Evolutionary conservation across 2,888 invertebrate genomes (phyloP).

Genomic region (Rhimphoctona megacephalus): DNA sequence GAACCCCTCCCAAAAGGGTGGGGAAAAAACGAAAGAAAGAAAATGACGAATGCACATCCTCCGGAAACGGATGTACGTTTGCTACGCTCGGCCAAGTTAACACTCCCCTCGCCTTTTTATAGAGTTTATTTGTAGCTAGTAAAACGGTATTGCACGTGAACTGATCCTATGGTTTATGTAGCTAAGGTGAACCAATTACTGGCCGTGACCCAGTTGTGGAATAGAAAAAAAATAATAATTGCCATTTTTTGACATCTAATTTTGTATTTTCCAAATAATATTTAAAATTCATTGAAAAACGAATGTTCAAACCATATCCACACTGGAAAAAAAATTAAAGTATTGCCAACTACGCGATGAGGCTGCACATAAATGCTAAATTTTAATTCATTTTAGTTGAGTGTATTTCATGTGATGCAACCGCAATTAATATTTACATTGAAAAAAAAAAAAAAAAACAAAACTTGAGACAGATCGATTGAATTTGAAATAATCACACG

Average conservation of each 20-base stretch:
- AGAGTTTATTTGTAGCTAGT: conserved; percentile 2
- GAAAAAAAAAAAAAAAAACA: no score
- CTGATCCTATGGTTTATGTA: conserved; percentile 3
- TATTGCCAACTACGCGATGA: no score
- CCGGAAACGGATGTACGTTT: conserved; percentile 81
- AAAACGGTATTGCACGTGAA: conserved; percentile 47
- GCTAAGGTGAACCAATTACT: conserved; percentile 24
- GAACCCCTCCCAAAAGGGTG: not conserved
- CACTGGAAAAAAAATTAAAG: no score
- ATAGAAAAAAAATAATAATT: not conserved
- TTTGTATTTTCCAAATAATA: not conserved
- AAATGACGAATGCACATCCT: conserved; percentile 80
- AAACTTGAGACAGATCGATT: no score
- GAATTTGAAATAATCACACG: no score
- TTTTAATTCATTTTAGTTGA: no score
- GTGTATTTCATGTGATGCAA: no score
- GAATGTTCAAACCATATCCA: not conserved
- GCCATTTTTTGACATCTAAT: not conserved
- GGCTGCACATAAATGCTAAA: no score
- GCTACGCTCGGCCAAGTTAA: conserved; percentile 80
- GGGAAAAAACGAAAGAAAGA: conserved; percentile 58
- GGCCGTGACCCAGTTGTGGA: conserved; percentile 32
- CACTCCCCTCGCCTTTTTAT: conserved; percentile 68
- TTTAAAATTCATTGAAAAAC: not conserved
- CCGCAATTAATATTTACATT: no score